Percentiles rank a stretch among this genome's conserved stretches.
Conservation (phyloP, 2,797 vertebrate species). For the Neosilurus mollespiculum region DNA sequence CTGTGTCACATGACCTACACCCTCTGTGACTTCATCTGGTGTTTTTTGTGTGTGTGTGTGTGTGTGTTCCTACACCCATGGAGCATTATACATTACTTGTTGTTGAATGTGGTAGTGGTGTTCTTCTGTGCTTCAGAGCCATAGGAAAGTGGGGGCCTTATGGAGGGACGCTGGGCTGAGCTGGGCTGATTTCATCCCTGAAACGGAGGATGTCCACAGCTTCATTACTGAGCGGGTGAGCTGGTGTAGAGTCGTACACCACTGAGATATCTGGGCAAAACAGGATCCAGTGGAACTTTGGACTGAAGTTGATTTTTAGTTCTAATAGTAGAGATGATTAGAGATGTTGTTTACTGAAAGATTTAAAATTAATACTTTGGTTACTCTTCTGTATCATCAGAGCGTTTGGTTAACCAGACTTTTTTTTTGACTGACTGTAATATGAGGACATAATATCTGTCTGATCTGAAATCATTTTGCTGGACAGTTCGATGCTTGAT, state of each 20-base stretch:
- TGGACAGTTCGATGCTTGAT: background rate
- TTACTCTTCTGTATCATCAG: background rate
- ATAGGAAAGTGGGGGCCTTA: conserved; percentile 92
- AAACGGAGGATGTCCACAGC: conserved; percentile 86
- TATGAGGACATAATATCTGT: background rate
- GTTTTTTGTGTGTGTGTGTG: too few species aligned
- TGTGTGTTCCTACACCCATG: too few species aligned
- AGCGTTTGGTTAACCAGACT: background rate
- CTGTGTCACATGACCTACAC: too few species aligned
- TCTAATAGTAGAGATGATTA: background rate
- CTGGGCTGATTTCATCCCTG: conserved; percentile 88
- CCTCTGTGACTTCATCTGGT: too few species aligned
- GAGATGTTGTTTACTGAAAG: background rate
- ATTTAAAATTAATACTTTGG: too few species aligned
- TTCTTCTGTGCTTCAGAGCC: conserved; percentile 80
- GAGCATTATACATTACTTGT: too few species aligned
- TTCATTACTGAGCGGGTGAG: conserved; percentile 90
- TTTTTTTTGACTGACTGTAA: background rate
- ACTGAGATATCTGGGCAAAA: background rate
- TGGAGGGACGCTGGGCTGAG: conserved; percentile 91
- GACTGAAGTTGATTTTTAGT: background rate
- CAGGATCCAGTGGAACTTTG: too few species aligned
- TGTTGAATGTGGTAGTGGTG: background rate
- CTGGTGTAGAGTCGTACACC: background rate
- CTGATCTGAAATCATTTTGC: background rate